Evolutionary conservation across 2,113 vertebrate genomes (phyloP), one percentile per base, ranked within the genome.

Genomic region (Pachycephala philippinensis): DNA sequence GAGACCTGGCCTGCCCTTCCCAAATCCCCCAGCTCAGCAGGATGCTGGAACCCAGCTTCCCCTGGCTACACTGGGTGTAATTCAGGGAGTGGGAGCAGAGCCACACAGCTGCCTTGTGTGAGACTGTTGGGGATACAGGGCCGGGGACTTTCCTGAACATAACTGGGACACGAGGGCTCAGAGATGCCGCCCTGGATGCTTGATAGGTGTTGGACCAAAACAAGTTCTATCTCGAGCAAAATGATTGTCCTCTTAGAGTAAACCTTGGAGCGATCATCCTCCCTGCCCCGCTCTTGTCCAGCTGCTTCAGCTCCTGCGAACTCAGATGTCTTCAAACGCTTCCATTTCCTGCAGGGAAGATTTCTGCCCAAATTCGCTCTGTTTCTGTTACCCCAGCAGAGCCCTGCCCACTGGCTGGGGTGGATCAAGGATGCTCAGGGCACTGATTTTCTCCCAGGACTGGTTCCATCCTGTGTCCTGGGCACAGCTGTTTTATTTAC

Each of bases 161-260:
- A 11, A 2, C 31, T 57, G 81, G 65, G 31, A 40, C 15, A 6
- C 0, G 1, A 30, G n/a, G 57, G 44, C 52, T 76, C 70, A 50
- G 27, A 27, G 59, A 5, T 17, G 31, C 56, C 5, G 5, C 1
- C 1, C 21, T 39, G 33, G 35, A 20, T 52, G 37, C 18, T 40
- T 8, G 30, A 3, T 10, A 8, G 0, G 4, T 2, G 1, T 70
- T 85, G 45, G 52, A 76, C 12, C 1, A 2, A 45, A 68, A 39
- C 27, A 56, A 47, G 24, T 52, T 84, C 84, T 45, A 56, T 17
- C 66, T 59, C 61, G 31, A 44, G 14, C 9, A 9, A 14, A n/a
- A 28, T 8, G 7, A 39, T 11, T 53, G 20, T 74, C 35, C 26
- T 84, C 47, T 37, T 17, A 24, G 44, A 68, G 35, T 18, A 35